Evolutionary conservation across 1,140 invertebrate genomes (phyloP), one percentile per base, ranked within the genome.

Genomic region (Pachypeltis micranthus): DNA sequence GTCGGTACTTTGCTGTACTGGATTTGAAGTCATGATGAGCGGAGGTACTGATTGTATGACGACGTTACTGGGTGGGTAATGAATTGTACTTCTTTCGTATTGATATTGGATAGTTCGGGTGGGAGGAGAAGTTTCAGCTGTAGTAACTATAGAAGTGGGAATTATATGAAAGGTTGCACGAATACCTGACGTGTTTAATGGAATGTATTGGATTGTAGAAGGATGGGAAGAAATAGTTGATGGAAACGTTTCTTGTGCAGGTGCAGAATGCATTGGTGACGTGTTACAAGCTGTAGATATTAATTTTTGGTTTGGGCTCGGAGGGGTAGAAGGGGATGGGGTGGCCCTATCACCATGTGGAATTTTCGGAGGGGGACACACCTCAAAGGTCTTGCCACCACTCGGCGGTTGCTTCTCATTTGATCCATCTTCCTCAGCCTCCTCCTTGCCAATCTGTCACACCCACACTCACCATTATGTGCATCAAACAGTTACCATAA

Each of bases 191-290:
- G 65, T 62, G 16, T 61, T 63, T 24, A 68, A 44, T 1, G 67
- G 67, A 28, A 68, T 66, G 62, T 68, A 68, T 56, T 68, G 70
- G 39, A 71, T 71, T 7, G 70, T 71, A 16, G 70, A 71, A 7
- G 69, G 69, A 55, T 70, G 69, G 19, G 70, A 66, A 10, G 69
- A 66, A 56, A 69, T 69, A 44, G 67, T 69, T 16, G 70, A 68
- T 34, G 70, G 69, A 61, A 70, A 69, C 14, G 69, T 68, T 58
- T 69, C 66, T 14, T 68, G 29, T 12, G 62, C 21, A 16, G 31
- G 54, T 16, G 27, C 21, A 31, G 64, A 51, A 21, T 62, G 54
- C 55, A 47, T 23, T 19, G 67, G 63, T 54, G 67, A 68, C 19
- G 67, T 67, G 60, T 67, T 67, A 51, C 64, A 67, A 59, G 63